Base-by-base conservation (phyloP, 2,797 vertebrate genomes). In the Falco rusticolus region DNA sequence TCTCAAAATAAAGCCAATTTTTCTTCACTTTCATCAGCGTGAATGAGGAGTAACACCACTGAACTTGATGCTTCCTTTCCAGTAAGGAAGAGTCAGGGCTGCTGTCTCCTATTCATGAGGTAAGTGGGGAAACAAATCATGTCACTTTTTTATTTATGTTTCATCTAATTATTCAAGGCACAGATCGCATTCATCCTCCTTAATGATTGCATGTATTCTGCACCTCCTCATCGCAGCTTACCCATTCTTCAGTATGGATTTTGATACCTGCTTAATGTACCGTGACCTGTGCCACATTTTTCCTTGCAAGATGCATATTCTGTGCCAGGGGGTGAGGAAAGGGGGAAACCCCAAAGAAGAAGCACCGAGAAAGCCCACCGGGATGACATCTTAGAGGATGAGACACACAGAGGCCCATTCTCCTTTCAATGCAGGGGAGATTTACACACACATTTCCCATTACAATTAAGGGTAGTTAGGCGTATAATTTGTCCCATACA, bases 121-220 rank as follows among this genome's bases (percentile, higher is more conserved):
- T 48, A 95, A 96, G 45, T 60, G 63, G 48, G 79, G 79, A 96
- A 92, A 94, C 63, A 94, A 95, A 92, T 92, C 43, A 63, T 74
- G 69, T 39, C 63, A 82, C 51, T 65, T 37, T 65, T 94, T 96
- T 94, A 95, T 95, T 96, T 96, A 84, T 86, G 59, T 72, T 96
- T 57, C 54, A 60, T 72, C 63, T 84, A 95, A 91, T 94, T 96
- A 88, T 82, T 75, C 39, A 82, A 76, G 59, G 41, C 79, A 89
- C 15, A 80, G 53, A 59, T 86, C 6, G 0, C 76, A 89, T 93
- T 88, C 31, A 91, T 86, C 54, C 51, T 91, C 59, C 76, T 96
- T 63, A 76, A 61, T 76, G 54, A 25, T 56, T 91, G 80, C 26
- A 61, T 85, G 29, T 56, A 39, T 84, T 82, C 66, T 72, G 80